Percentiles rank a stretch among this genome's conserved stretches.
Evolutionary conservation across 2,113 vertebrate genomes (phyloP).

Genomic region (Pogonocichla stellata): DNA sequence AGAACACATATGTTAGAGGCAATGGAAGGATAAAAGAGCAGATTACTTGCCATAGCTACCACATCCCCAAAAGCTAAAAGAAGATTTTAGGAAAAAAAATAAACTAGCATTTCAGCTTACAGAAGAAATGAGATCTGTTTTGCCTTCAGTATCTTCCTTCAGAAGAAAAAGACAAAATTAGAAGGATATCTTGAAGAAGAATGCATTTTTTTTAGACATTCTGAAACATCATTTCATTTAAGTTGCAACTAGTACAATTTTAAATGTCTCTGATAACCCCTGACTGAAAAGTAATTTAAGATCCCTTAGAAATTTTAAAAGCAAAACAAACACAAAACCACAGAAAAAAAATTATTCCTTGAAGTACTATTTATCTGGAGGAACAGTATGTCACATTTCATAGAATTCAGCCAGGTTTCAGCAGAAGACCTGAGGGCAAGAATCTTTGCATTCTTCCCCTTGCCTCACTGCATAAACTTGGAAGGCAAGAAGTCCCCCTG

Average conservation of each 20-base stretch:
- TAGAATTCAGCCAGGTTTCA: not conserved
- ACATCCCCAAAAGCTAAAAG: not conserved
- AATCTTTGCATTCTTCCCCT: not conserved
- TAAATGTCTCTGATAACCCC: not conserved
- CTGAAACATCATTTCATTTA: not conserved
- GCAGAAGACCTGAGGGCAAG: not conserved
- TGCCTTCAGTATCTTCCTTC: not conserved
- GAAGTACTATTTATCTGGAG: not conserved
- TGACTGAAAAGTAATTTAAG: not conserved
- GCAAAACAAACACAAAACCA: not conserved
- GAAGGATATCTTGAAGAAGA: not conserved
- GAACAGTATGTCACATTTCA: not conserved
- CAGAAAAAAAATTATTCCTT: not conserved
- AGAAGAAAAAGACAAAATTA: not conserved
- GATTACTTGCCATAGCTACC: slow-evolving; percentile 16
- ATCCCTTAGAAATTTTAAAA: not conserved
- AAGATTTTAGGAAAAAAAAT: not conserved
- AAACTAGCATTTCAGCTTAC: not conserved
- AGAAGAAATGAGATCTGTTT: not conserved
- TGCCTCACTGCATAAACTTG: not conserved
- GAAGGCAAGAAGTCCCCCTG: not conserved
- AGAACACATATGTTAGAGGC: not conserved
- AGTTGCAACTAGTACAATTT: not conserved
- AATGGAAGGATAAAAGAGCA: not conserved
- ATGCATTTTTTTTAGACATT: not conserved